Evolutionary conservation across 1,140 invertebrate species (phyloP), one percentile per base, ranked within the genome.

Genomic region (Macrosteles quadrilineatus): DNA sequence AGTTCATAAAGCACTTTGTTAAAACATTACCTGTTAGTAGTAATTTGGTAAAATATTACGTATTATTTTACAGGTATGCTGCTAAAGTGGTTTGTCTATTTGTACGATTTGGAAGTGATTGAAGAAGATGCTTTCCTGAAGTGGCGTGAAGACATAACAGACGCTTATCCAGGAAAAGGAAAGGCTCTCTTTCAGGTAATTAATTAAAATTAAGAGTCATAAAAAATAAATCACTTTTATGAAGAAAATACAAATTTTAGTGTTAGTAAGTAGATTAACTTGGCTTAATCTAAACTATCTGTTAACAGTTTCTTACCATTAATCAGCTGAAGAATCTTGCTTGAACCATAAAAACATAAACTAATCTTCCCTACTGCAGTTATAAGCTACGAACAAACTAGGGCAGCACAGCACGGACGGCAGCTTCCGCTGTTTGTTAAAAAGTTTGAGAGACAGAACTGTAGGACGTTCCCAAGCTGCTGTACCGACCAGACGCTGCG

Each of bases 121-220:
- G 96, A 98, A 79, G 96, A 98, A 81, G 96, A 98, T 74, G 94
- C 95, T 43, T 98, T 97, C 81, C 86, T 97, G 69, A 90, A 91
- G 77, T 99, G 96, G 97, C 97, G 97, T 78, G 96, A 98, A 83
- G 95, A 98, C 81, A 90, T 98, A 55, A 96, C 93, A 74, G 95
- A 98, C 82, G 91, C 93, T 74, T 97, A 97, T 84, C 96, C 96
- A 30, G 96, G 96, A 71, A 98, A 98, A 84, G 96, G 96, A 72
- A 91, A 97, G 78, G 96, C 96, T 59, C 85, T 98, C 67, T 98
- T 98, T 85, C 94, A 97, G 87, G 94, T 93, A 82, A 80, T 72
- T 75, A n/a, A n/a, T n/a, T n/a, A n/a, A n/a, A n/a, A n/a, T n/a
- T n/a, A n/a, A n/a, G n/a, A n/a, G n/a, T n/a, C n/a, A 25, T 59